Base-by-base conservation (phyloP, 1,140 invertebrate species). In the Tetramorium parvispinum region DNA sequence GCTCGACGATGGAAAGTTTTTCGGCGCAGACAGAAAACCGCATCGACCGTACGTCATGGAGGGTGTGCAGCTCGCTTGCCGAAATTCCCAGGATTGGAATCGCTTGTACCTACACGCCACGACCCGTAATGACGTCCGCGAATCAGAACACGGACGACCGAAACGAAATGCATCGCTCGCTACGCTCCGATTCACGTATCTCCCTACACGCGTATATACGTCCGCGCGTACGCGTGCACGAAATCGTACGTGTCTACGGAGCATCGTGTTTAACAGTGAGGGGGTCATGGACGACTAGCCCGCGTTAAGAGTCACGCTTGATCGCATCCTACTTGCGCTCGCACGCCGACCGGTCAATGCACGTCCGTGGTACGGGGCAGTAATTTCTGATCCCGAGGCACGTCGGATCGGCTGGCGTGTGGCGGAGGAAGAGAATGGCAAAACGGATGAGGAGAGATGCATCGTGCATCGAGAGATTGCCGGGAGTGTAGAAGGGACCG, bases 241-340 rank as follows among this genome's bases (percentile, higher is more conserved):
- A 53, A 46, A 77, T 49, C 77, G 18, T 68, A 68, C 59, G 79
- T 59, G 79, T 43, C 78, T 73, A 63, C 37, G 66, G 46, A 46
- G 68, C 79, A 61, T 83, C 79, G 68, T 43, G 77, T 57, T 76
- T 75, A 79, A 85, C 79, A 71, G 59, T 57, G 85, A 91, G 91
- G 92, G 93, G 92, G 93, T 94, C 93, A 94, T 89, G 93, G 93
- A 91, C 93, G 93, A 93, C 92, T 94, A 91, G 91, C 63, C 91
- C 90, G 91, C 89, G 92, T 91, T 92, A 94, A 93, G 92, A 92
- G 92, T 94, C 93, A 94, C 91, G 93, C 93, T 93, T 91, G 83
- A 91, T 76, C 92, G 91, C 85, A 90, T 89, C 90, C 81, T 88
- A 87, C 86, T 89, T 88, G 87, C 85, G 82, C 93, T 92, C 92